A percentile compares a stretch with the other conserved stretches of the same genome.
Conservation (phyloP, 2,113 vertebrate genomes). For the Mormyrus iriodes region DNA sequence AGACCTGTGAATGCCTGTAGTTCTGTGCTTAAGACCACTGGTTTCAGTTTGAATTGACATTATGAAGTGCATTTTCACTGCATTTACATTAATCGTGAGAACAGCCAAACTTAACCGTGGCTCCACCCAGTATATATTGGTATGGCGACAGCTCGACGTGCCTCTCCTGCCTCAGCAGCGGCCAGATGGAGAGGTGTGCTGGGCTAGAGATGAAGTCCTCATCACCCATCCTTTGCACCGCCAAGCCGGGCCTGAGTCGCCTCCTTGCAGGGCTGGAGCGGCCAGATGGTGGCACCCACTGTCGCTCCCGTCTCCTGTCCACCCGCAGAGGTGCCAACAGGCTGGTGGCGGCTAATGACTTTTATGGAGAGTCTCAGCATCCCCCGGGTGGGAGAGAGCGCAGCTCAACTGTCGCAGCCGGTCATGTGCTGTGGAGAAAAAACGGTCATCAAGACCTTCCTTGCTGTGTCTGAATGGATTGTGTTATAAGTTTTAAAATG, state of each 20-base stretch:
- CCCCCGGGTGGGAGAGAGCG: not conserved
- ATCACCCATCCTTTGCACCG: conserved; percentile 11
- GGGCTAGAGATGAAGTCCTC: conserved; percentile 28
- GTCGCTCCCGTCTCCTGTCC: conserved; percentile 19
- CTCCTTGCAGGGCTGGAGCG: not conserved
- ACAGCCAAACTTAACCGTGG: not conserved
- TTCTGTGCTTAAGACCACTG: not conserved
- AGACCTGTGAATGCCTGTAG: not conserved
- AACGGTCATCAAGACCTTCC: not conserved
- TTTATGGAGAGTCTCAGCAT: conserved; percentile 20
- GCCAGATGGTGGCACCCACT: conserved; percentile 13
- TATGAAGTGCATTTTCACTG: not conserved
- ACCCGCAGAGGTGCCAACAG: conserved; percentile 24
- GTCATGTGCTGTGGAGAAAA: not conserved
- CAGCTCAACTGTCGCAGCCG: not conserved
- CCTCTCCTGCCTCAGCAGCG: not conserved
- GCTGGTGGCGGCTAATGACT: conserved; percentile 31
- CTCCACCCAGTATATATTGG: not conserved
- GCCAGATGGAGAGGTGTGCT: conserved; percentile 19
- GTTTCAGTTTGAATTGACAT: not conserved
- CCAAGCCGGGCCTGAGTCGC: not conserved
- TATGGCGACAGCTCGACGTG: not conserved
- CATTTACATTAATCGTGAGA: not conserved
- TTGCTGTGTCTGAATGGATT: not conserved
- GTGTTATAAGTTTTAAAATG: not conserved